Evolutionary conservation across 1,140 invertebrate species (phyloP).

Genomic region (Harlomillsia oculata): DNA sequence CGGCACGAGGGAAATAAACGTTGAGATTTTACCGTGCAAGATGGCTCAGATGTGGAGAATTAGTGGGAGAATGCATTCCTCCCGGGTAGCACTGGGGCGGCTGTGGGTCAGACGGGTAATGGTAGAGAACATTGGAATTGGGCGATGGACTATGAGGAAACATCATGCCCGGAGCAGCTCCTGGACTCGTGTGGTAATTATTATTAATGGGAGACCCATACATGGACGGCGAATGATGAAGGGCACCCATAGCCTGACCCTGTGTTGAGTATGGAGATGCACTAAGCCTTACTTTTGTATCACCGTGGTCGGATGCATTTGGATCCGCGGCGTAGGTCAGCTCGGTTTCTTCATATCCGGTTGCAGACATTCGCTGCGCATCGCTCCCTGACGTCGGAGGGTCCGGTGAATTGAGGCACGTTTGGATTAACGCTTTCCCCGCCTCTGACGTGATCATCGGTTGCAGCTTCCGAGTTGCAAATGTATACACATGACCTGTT

Average conservation of each 20-base stretch:
- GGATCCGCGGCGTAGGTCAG: constrained; percentile 61
- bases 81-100: constrained; percentile 35
- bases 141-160: constrained; percentile 35
- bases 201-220: constrained; percentile 35
- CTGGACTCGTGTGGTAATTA: constrained; percentile 32
- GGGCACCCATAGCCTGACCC: constrained; percentile 23
- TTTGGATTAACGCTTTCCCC: constrained; percentile 96
- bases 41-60: constrained; percentile 32
- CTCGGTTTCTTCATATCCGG: constrained; percentile 96
- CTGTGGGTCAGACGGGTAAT: constrained; percentile 35
- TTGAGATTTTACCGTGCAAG: constrained; percentile 24
- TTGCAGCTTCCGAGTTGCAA: constrained; percentile 95
- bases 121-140: constrained; percentile 34
- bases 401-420: constrained; percentile 95
- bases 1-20: background rate
- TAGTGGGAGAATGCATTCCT: constrained; percentile 33
- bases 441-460: constrained; percentile 99
- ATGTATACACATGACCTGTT: constrained; percentile 98
- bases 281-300: constrained; percentile 36
- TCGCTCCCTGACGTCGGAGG: constrained; percentile 55
- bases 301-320: constrained; percentile 33
- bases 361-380: constrained; percentile 89
- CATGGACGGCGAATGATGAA: constrained; percentile 35
- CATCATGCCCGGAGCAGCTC: constrained; percentile 30
- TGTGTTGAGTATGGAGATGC: constrained; percentile 32